phyloP scores from a whole-genome alignment of 2,888 invertebrate genomes.

The Megastigmus dorsalis region DNA sequence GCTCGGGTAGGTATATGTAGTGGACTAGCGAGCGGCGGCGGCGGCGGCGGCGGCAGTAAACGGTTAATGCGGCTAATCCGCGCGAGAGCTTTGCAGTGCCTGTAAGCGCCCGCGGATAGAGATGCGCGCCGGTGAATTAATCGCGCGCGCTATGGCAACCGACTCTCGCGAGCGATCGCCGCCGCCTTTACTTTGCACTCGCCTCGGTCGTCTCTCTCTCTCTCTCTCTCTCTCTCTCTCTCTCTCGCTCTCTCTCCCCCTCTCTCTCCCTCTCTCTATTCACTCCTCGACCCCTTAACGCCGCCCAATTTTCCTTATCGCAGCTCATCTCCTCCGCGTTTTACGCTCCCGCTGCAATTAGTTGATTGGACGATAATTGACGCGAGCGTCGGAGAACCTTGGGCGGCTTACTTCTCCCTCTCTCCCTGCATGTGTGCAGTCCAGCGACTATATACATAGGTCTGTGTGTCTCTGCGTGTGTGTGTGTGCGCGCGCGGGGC shows the following conservation, averaged over 20 bases:
- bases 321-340: constrained; percentile 45
- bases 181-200: neutral
- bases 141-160: no score
- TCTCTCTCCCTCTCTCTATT: neutral
- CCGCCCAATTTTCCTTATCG: constrained; percentile 50
- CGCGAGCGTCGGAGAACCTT: no score
- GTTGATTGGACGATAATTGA: constrained; percentile 66
- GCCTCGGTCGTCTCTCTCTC: neutral
- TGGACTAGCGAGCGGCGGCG: no score
- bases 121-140: constrained; percentile 51
- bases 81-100: constrained; percentile 35
- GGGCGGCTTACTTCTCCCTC: no score
- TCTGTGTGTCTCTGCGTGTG: no score
- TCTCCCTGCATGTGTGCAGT: no score
- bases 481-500: no score
- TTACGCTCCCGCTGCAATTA: constrained; percentile 62
- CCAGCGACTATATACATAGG: no score
- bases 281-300: neutral
- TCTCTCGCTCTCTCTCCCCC: neutral
- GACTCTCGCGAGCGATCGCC: constrained; percentile 33
- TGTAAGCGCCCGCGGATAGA: neutral
- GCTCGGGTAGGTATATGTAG: no score
- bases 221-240: neutral
- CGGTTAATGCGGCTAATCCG: constrained; percentile 53
- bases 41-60: constrained; percentile 35